Evolutionary conservation across 2,113 vertebrate genomes (phyloP), one percentile per base, ranked within the genome.

Genomic region (Bubo bubo): DNA sequence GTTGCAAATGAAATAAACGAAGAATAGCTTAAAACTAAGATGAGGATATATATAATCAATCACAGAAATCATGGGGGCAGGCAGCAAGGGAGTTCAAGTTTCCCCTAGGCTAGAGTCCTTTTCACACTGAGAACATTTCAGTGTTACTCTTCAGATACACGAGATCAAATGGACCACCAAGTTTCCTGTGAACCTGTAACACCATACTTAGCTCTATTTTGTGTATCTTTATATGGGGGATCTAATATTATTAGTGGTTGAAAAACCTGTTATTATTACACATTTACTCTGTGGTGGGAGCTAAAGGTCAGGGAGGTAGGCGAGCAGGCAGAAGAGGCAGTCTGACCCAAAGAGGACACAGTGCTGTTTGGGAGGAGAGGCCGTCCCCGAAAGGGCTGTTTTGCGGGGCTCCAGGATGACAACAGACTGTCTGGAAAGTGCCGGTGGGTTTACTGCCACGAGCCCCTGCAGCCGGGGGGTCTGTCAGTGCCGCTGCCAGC

Each of bases 1-100:
- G 39, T 86, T 96, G 71, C 94, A 95, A 98, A 97, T 88, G 90
- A 97, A 97, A 97, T 79, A 97, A 97, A 95, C 4, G 59, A 92
- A 95, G 92, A 96, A 93, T 96, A 94, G 72, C 70, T 96, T 90
- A 96, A 97, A 95, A 93, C 75, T 88, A 95, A 95, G 92, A 81
- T 22, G 45, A 90, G 52, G 73, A 71, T 94, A 74, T 70, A 72
- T 66, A 37, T 62, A 95, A 91, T 96, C 92, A 94, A 41, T 83
- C 70, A 88, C 45, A 94, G 95, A 90, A 91, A 79, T 71, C 83
- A 58, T 5, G 12, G 79, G 56, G 55, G 67, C 59, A n/a, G 67
- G 85, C 84, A 95, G 85, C 45, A 68, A 73, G 70, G 86, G 93
- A 66, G 26, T 85, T 64, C 66, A 35, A 3, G 53, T 64, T 93